Evolutionary conservation across 2,888 invertebrate species (phyloP), one percentile per base, ranked within the genome.

Genomic region (Xanthia togata): DNA sequence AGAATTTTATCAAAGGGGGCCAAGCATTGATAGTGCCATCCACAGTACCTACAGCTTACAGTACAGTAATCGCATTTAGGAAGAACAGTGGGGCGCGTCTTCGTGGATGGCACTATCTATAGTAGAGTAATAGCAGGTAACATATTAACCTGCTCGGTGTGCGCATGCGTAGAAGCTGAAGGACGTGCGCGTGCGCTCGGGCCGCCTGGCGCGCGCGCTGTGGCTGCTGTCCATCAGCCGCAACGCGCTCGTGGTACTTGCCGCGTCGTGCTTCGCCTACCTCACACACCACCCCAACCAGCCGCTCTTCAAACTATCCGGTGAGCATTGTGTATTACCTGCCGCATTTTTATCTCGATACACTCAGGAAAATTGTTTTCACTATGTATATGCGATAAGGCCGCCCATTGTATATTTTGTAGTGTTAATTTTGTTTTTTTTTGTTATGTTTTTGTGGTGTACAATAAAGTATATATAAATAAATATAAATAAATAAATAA

Each of bases 161-260:
- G 14, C 23, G 44, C n/a, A 63, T 94, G 14, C 9, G 57, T 93
- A 98, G 98, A 97, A 97, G 93, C 82, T 98, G 74, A 97, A 97
- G 86, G 97, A 97, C 78, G 89, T 98, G 31, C 95, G 93, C 44
- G 92, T 95, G 81, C 86, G 89, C 14, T 95, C 77, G 95, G 94
- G 95, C 1, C 68, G 63, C 38, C 35, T 85, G 76, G 55, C 72
- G 78, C 96, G 95, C 41, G 90, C 95, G 6, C 92, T 98, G 23
- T 98, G 98, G 98, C 97, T 98, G 82, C 87, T 98, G 38, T 98
- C 98, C 20, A 98, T 98, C 86, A 97, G 98, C 3, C 97, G 98
- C 83, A 98, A 99, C 95, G 98, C 98, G 26, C 91, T 98, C 26
- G 97, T 98, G 53, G 98, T 99, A 47, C 91, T 98, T 60, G 93